Base-by-base conservation (phyloP, 2,113 vertebrate species). In the Bagarius yarrelli region DNA sequence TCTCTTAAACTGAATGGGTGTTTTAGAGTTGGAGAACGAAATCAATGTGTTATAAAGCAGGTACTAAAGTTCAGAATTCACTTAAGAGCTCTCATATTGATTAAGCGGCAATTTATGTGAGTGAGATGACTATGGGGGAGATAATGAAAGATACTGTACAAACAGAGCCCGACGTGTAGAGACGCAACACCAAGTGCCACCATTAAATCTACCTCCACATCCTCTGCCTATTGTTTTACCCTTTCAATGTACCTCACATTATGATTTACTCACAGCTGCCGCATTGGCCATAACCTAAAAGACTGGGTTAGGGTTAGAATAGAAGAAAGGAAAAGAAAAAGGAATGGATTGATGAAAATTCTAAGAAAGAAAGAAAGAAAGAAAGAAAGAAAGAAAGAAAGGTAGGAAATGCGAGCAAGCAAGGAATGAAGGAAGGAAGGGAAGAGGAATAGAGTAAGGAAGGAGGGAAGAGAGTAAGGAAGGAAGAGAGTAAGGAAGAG, bases 11-110 rank as follows among this genome's bases (percentile, higher is more conserved):
- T 44, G 47, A 81, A 64, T 53, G 59, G 15, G 14, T 73, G 61
- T 78, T 79, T 81, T 27, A 61, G 83, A 61, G 70, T 69, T 52
- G 44, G 69, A 71, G 52, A 61, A 82, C 75, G 76, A 82, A 82
- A 85, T 85, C 83, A 82, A 79, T 82, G 76, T 32, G 34, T 78
- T 73, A 78, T 81, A 73, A 84, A 84, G 64, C 78, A 64, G 18
- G 44, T 60, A 75, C 76, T 36, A 13, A 61, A 57, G 36, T 44
- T 59, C 57, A 59, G 73, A 74, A 85, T 81, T 84, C 40, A 75
- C 71, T 82, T 82, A 75, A 75, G 61, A 55, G 76, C 70, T 59
- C 56, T 70, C 73, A 61, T 75, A 85, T 82, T 55, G 83, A 82
- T 81, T 78, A 84, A 40, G 56, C 36, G 50, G 64, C 60, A 1